Conservation (phyloP, 2,888 invertebrate genomes). For the Girardia tigrina region DNA sequence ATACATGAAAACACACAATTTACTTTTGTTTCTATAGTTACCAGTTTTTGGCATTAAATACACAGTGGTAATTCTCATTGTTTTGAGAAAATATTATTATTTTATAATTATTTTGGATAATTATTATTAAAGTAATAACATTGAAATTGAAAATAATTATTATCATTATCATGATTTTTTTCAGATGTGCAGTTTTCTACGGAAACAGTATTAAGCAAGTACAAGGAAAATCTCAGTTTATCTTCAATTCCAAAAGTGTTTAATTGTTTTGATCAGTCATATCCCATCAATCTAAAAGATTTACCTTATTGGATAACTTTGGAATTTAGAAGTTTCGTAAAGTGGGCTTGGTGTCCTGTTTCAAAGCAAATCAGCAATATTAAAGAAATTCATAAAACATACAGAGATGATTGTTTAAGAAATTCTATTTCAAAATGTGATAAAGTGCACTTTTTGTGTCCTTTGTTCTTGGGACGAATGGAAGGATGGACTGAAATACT, state of each 20-base stretch:
- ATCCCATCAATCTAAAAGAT: neutral
- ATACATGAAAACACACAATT: too few species aligned
- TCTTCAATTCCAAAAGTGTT: neutral
- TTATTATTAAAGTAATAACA: too few species aligned
- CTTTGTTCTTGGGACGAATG: neutral
- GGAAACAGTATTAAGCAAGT: neutral
- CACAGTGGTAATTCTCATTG: too few species aligned
- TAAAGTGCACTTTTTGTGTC: neutral
- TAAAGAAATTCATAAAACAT: neutral
- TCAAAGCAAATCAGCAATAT: neutral
- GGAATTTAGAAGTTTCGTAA: neutral
- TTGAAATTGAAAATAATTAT: too few species aligned
- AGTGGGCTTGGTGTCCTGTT: constrained; percentile 13
- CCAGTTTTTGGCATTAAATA: too few species aligned
- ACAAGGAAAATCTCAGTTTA: neutral
- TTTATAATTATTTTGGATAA: too few species aligned
- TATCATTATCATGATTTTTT: neutral
- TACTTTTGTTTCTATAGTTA: too few species aligned
- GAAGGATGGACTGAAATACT: neutral
- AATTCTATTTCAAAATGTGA: neutral
- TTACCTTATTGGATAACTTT: neutral
- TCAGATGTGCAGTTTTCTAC: neutral
- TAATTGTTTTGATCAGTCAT: neutral
- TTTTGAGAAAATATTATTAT: too few species aligned
- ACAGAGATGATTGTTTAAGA: neutral